Evolutionary conservation across 2,888 invertebrate genomes (phyloP), one percentile per base, ranked within the genome.

Genomic region (Bhutanitis thaidina): DNA sequence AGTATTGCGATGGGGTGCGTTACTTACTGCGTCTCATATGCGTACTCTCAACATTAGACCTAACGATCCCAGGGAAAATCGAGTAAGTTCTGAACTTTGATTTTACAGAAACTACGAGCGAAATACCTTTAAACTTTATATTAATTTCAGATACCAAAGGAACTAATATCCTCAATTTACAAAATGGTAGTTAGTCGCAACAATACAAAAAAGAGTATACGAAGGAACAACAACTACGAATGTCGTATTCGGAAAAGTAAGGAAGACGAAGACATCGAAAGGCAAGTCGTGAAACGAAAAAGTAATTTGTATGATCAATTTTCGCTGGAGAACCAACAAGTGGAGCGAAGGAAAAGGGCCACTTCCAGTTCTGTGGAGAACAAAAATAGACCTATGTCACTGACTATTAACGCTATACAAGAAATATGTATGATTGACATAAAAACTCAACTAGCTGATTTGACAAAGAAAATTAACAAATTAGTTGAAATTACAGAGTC

Each of bases 11-110:
- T 92, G 92, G 61, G 93, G 93, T 16, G 96, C 96, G 0, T 71
- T 96, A 20, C 77, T 96, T n/a, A 90, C 96, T 5, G 94, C 94
- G 35, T 93, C 95, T 0, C 92, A 94, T 2, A 92, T 93, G 66
- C 93, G 94, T 51, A 93, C 94, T 59, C 90, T 95, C 39, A 93
- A 94, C 56, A 93, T 96, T 57, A 90, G 94, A 47, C 96, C 96
- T 0, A 96, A 96, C 66, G 96, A 96, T 76, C 96, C 96, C 0
- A 84, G 96, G 45, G 96, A 96, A 64, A 93, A 91, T 49, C 91
- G 95, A 65, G 87, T 93, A 62, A 68, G 57, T 29, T 27, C 1
- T 27, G 7, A 27, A 7, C 5, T 27, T 8, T 27, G 2, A 27
- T 8, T 27, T 1, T 27, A 7, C 8, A 27, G 27, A 27, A 8